Evolutionary conservation across 2,797 vertebrate genomes (phyloP).

Genomic region (Syngnathus acus): DNA sequence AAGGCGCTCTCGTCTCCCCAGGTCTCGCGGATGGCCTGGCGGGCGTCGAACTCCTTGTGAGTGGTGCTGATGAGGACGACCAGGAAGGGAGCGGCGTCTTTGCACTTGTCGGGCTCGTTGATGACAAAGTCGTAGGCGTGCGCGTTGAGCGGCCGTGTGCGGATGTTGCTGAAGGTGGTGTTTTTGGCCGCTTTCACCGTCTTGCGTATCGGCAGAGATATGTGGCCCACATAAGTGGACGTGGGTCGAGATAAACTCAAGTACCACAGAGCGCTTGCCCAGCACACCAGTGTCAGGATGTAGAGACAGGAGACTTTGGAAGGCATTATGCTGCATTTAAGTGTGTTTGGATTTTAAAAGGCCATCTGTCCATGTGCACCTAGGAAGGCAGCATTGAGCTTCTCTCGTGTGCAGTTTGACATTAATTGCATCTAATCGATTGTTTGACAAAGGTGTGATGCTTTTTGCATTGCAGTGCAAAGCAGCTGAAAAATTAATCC

Average conservation of each 20-base stretch:
- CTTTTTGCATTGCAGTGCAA: constrained; percentile 42
- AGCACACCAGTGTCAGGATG: constrained; percentile 92
- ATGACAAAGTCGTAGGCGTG: constrained; percentile 91
- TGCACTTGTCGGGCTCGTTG: constrained; percentile 92
- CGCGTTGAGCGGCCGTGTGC: constrained; percentile 89
- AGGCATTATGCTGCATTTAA: constrained; percentile 85
- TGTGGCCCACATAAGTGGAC: constrained; percentile 82
- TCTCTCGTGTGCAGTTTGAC: constrained; percentile 64
- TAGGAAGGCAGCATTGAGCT: constrained; percentile 76
- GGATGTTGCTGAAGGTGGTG: constrained; percentile 88
- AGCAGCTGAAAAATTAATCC: constrained; percentile 19
- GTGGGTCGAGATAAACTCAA: constrained; percentile 88
- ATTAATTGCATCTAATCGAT: constrained; percentile 65
- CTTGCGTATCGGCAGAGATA: constrained; percentile 74
- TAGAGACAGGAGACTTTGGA: constrained; percentile 97
- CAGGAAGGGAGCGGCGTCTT: constrained; percentile 79
- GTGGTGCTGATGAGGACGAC: constrained; percentile 96
- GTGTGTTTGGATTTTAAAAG: constrained; percentile 67
- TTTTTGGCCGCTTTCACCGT: constrained; percentile 77
- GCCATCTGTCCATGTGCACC: constrained; percentile 65
- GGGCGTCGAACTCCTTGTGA: constrained; percentile 94
- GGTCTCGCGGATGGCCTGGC: constrained; percentile 93
- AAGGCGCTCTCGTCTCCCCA: constrained; percentile 96
- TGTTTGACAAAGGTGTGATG: constrained; percentile 52
- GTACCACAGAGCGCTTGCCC: constrained; percentile 97